Base-by-base conservation (phyloP, 2,888 invertebrate species). In the Pachliopta kotzebuea region DNA sequence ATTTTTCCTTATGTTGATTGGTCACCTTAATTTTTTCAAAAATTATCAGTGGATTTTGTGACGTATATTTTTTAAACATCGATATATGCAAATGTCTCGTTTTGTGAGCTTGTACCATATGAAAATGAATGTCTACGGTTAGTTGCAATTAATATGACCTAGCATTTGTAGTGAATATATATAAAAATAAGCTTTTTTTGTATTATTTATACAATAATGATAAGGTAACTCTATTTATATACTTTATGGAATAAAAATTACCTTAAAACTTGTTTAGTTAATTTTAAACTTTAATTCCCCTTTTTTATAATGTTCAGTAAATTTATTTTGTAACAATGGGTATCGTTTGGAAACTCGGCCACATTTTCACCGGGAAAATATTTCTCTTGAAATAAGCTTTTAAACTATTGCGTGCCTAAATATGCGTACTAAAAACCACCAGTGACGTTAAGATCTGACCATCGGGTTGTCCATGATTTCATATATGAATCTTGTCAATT, bases 201-300 rank as follows among this genome's bases (percentile, higher is more conserved):
- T 85, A 85, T 81, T 81, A 82, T 86, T 85, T 75, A 74, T 83
- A 79, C 77, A 79, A 77, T 77, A 72, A 84, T 83, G 87, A 29
- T 74, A 75, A 71, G 70, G 74, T 79, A 72, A 71, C 69, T 80
- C 76, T 88, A 88, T 86, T 86, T 73, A 74, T 88, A 86, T 83
- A 87, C 81, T 84, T 80, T 83, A 82, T 78, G 81, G 75, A 88
- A 85, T 89, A 88, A 88, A 83, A 73, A 79, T 74, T 77, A 79
- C 73, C 77, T 77, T 75, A 76, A 73, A 77, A 69, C 67, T 45
- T 18, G 42, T 42, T 42, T 42, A n/a, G 18, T 45, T 45, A 4
- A 45, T 18, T 45, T 45, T 45, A 18, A 37, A 14, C 14, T 14
- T 14, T 37, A 31, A 11, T 11, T 18, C n/a, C 6, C n/a, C 18